Evolutionary conservation across 1,140 invertebrate genomes (phyloP).

Genomic region (Scaptomyza hsui): DNA sequence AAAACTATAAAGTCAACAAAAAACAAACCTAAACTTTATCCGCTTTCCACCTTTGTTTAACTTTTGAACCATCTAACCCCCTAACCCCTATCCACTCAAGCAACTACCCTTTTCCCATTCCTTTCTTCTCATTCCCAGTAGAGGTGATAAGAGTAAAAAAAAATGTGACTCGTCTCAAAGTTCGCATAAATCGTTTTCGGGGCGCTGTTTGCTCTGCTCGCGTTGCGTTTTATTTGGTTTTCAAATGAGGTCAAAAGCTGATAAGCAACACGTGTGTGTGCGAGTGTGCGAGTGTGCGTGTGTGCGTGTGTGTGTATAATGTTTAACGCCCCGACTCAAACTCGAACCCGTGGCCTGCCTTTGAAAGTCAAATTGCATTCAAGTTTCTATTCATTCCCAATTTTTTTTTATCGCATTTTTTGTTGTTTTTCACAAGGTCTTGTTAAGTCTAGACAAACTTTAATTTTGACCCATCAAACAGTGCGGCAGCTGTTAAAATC

Average conservation of each 20-base stretch:
- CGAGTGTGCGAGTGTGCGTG: constrained; percentile 1
- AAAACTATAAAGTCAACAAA: too few relatives aligned
- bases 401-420: background rate
- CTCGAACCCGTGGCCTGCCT: constrained; percentile 42
- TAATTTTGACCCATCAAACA: constrained; percentile 3
- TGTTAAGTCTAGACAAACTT: constrained; percentile 6
- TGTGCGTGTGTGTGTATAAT: constrained; percentile 31
- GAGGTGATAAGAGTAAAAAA: constrained; percentile 61
- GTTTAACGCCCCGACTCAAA: constrained; percentile 49
- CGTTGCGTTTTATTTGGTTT: constrained; percentile 72
- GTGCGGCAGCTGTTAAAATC: constrained; percentile 31
- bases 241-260: constrained; percentile 80
- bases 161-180: constrained; percentile 49
- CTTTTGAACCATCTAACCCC: too few relatives aligned
- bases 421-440: constrained; percentile 18
- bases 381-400: constrained; percentile 3
- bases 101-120: too few relatives aligned
- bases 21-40: too few relatives aligned
- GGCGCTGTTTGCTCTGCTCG: constrained; percentile 46
- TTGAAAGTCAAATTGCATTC: constrained; percentile 35
- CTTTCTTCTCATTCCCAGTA: background rate
- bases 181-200: constrained; percentile 55
- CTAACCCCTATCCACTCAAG: too few relatives aligned
- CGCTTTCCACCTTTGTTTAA: too few relatives aligned
- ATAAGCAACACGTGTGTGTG: constrained; percentile 42